Percentiles rank a stretch among this genome's conserved stretches.
These are phyloP conservation scores for Morone chrysops DNA, from an alignment of 2,113 vertebrate species.

Conservation along the genomic window DNA sequence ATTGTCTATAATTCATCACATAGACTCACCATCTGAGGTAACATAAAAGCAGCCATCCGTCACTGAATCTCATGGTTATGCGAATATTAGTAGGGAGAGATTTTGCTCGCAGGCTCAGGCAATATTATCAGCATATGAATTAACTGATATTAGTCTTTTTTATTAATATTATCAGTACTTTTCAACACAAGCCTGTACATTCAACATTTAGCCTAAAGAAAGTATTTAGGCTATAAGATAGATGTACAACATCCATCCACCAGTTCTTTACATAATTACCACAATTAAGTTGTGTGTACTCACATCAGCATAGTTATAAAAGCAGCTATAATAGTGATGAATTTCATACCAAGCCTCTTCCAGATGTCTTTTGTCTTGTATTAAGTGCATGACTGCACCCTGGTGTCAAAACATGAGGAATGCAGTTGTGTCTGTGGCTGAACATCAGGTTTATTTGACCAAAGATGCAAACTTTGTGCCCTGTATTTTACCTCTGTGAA, in stretches of 20 bases:
- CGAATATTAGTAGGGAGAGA: constrained; percentile 45
- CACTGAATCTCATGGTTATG: constrained; percentile 52
- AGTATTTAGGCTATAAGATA: background rate
- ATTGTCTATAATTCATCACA: constrained; percentile 78
- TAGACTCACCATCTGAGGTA: constrained; percentile 61
- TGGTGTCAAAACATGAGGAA: constrained; percentile 49
- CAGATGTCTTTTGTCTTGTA: background rate
- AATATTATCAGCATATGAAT: constrained; percentile 28
- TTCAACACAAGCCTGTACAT: background rate
- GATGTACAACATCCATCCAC: background rate
- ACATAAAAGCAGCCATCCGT: constrained; percentile 68
- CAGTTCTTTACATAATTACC: background rate
- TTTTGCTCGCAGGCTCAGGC: constrained; percentile 24
- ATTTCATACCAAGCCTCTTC: background rate
- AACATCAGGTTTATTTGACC: background rate
- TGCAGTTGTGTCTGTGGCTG: constrained; percentile 22
- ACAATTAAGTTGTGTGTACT: background rate
- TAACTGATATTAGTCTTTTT: background rate
- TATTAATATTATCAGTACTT: background rate
- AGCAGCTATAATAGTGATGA: background rate
- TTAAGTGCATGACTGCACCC: constrained; percentile 57
- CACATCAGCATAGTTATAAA: background rate
- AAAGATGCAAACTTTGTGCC: background rate
- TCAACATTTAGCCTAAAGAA: background rate
- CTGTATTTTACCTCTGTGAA: background rate